These are phyloP conservation scores for Hippolais icterina DNA, from an alignment of 2,113 vertebrate genomes.

Conservation along the genomic window DNA sequence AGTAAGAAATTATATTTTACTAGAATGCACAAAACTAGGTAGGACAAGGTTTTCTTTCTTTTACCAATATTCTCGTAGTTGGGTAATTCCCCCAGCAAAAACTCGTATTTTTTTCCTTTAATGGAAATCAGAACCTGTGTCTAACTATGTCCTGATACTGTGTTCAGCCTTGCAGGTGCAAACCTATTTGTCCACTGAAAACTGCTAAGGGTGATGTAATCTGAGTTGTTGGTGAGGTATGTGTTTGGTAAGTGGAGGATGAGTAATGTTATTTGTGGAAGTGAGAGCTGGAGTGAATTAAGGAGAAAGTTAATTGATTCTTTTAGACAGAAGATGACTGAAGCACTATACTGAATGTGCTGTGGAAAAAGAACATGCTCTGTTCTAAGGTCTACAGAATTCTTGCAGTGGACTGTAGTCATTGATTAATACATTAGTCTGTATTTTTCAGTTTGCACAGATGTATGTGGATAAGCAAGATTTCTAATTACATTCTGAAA, in stretches of 20 bases:
- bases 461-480: neutral
- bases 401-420: neutral
- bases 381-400: neutral
- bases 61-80: neutral
- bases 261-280: neutral
- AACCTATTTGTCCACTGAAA: neutral
- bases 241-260: neutral
- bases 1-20: neutral
- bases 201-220: neutral
- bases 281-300: neutral
- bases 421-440: neutral
- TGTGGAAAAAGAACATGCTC: rapidly evolving
- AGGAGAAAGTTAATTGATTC: neutral
- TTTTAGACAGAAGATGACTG: neutral
- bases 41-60: neutral
- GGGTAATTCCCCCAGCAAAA: neutral
- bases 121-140: neutral
- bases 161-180: neutral
- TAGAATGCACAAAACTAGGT: neutral
- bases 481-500: neutral
- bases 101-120: neutral
- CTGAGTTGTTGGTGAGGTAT: neutral
- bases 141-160: neutral
- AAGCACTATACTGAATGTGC: neutral
- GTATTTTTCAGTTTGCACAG: neutral